Percentiles rank a stretch among this genome's conserved stretches.
Conservation (phyloP, 2,113 vertebrate genomes). For the Crotophaga sulcirostris region DNA sequence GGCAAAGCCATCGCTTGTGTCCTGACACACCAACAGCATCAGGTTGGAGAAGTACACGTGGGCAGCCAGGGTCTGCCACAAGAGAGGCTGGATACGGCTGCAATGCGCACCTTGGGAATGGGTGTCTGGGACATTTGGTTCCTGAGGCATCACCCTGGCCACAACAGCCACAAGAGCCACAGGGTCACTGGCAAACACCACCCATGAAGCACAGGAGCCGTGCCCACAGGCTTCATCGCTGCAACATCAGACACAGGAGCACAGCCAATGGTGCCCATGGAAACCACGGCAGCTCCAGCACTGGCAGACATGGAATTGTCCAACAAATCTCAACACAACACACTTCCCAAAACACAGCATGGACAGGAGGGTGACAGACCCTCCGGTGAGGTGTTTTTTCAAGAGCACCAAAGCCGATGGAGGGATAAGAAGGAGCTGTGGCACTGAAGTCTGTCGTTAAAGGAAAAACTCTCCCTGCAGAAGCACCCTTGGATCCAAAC, state of each 20-base stretch:
- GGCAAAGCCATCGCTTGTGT: rapidly evolving
- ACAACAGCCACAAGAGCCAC: not conserved
- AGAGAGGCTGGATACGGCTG: not conserved
- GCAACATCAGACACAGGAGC: rapidly evolving
- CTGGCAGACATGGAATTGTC: not conserved
- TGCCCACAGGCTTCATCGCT: rapidly evolving
- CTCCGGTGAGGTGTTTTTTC: not conserved
- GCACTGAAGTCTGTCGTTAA: not conserved
- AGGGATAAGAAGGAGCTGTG: not conserved
- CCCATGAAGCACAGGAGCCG: not conserved
- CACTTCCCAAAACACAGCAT: not conserved
- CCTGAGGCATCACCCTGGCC: not conserved
- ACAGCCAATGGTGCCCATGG: not conserved
- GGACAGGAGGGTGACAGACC: not conserved
- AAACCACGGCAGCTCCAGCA: not conserved
- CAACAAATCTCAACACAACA: not conserved
- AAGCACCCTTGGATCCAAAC: not conserved
- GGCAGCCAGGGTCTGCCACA: not conserved
- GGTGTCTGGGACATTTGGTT: rapidly evolving
- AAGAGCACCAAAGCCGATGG: slow-evolving; percentile 8
- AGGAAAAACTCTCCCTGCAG: not conserved
- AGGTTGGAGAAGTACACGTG: rapidly evolving
- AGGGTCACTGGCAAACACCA: not conserved
- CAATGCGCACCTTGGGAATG: not conserved
- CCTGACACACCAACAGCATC: rapidly evolving